These are phyloP conservation scores for Bufo gargarizans DNA, from an alignment of 2,113 vertebrate species.

Conservation along the genomic window DNA sequence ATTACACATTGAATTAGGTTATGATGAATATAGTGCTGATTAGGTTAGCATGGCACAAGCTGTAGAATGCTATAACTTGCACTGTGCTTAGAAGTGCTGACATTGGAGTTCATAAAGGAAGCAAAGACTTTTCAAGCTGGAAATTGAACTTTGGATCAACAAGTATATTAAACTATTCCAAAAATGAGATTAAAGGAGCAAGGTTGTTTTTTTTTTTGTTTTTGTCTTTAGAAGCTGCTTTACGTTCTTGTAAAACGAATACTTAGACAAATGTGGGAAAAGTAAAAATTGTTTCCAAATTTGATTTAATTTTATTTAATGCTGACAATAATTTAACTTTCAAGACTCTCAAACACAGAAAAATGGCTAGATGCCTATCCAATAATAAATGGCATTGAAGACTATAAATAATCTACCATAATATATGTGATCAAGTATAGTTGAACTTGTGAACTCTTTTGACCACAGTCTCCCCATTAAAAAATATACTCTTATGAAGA, in stretches of 20 bases:
- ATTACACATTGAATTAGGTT: slow-evolving; percentile 22
- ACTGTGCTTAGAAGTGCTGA: neutral
- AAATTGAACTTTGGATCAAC: neutral
- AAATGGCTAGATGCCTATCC: no score
- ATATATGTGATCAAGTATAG: no score
- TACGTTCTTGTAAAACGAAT: neutral
- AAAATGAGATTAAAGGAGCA: neutral
- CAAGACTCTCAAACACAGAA: no score
- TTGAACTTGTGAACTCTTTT: no score
- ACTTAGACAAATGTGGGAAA: neutral
- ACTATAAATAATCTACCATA: no score
- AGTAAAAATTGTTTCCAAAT: no score
- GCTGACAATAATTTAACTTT: no score
- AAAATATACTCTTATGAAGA: no score
- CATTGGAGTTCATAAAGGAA: neutral
- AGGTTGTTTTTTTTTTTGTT: neutral
- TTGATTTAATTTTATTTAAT: no score
- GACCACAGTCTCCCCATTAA: no score
- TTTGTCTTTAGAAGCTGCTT: neutral
- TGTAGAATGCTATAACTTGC: neutral
- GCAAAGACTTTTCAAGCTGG: neutral
- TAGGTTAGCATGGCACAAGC: neutral
- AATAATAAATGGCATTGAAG: no score
- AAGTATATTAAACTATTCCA: neutral
- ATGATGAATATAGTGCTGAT: slow-evolving; percentile 29